Evolutionary conservation across 2,113 vertebrate genomes (phyloP).

Genomic region (Piprites chloris): DNA sequence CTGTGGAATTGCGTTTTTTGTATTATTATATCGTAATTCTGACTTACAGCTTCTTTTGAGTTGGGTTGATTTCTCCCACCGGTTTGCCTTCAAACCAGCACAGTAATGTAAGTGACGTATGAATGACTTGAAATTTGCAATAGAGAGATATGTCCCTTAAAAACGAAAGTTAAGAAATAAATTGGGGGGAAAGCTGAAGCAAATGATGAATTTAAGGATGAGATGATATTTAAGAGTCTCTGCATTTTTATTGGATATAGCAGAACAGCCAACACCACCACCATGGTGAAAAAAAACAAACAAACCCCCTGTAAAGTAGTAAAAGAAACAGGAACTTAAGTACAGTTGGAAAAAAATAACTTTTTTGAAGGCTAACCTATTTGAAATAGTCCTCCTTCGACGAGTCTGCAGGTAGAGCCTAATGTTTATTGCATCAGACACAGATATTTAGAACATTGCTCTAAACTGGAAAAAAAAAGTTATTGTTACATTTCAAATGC

Average conservation of each 20-base stretch:
- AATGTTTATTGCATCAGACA: slow-evolving; percentile 28
- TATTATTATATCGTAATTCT: too few species aligned
- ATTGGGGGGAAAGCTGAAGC: not conserved
- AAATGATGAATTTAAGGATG: not conserved
- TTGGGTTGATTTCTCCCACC: too few species aligned
- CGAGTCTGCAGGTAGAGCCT: slow-evolving; percentile 12
- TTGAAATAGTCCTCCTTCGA: not conserved
- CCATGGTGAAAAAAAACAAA: not conserved
- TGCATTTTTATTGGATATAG: not conserved
- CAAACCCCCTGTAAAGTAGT: not conserved
- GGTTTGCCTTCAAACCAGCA: too few species aligned
- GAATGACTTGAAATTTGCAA: not conserved
- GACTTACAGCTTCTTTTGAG: too few species aligned
- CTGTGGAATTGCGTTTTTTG: too few species aligned
- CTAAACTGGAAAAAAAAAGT: not conserved
- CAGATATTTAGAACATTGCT: slow-evolving; percentile 50
- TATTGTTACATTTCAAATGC: slow-evolving; percentile 46
- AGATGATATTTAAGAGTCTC: not conserved
- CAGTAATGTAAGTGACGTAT: not conserved
- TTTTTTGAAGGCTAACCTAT: not conserved
- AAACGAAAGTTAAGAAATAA: not conserved
- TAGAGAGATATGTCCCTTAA: not conserved
- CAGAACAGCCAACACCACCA: not conserved
- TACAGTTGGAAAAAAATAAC: not conserved
- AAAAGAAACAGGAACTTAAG: not conserved